Conservation (phyloP, 2,888 invertebrate genomes). For the Drosophila sordidula region DNA sequence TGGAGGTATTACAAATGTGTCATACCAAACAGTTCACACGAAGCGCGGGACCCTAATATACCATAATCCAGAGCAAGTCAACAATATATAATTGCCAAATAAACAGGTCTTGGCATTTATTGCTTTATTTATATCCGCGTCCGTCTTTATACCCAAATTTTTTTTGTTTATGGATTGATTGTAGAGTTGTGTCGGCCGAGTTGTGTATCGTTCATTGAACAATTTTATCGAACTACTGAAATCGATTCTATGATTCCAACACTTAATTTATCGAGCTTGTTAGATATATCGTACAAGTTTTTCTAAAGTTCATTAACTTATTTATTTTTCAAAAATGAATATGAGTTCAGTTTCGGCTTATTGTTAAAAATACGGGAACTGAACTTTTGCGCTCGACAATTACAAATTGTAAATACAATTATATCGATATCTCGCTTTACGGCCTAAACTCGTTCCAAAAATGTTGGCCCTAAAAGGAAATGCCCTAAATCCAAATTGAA, state of each 20-base stretch:
- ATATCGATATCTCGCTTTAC: no score
- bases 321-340: no score
- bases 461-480: no score
- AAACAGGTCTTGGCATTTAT: constrained; percentile 25
- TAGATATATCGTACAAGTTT: neutral
- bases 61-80: constrained; percentile 39
- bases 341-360: no score
- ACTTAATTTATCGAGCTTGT: constrained; percentile 4
- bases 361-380: no score
- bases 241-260: neutral
- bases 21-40: constrained; percentile 49
- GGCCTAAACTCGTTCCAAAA: no score
- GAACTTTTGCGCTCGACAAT: no score
- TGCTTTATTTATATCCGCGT: constrained; percentile 39
- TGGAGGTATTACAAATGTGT: constrained; percentile 46
- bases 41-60: constrained; percentile 34
- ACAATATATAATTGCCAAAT: constrained; percentile 25
- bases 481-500: no score
- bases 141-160: constrained; percentile 59
- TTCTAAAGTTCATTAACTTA: no score
- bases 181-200: constrained; percentile 57
- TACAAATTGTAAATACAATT: no score
- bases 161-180: constrained; percentile 69
- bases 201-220: constrained; percentile 29
- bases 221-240: constrained; percentile 36